phyloP scores from a whole-genome alignment of 2,797 vertebrate species.

The Iguana delicatissima region DNA sequence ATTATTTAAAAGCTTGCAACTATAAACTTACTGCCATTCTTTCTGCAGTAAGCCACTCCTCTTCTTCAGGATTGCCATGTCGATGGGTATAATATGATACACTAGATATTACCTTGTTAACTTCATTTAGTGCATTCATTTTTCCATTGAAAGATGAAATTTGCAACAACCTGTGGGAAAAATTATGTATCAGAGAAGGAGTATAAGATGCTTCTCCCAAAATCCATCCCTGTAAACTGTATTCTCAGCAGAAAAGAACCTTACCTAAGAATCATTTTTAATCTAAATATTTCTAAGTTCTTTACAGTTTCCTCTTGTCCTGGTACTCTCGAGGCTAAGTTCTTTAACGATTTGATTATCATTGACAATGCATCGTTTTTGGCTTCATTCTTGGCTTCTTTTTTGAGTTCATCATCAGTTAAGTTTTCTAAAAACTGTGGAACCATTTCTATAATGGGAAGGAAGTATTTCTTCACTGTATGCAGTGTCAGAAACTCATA shows the following conservation, averaged over 20 bases:
- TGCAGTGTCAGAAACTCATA: slow-evolving; percentile 99
- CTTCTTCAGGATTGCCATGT: slow-evolving; percentile 96
- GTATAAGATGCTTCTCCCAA: background rate
- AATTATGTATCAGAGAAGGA: slow-evolving; percentile 58
- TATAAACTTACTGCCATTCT: slow-evolving; percentile 93
- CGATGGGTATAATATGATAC: slow-evolving; percentile 99
- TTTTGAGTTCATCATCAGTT: slow-evolving; percentile 99
- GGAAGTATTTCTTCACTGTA: slow-evolving; percentile 99
- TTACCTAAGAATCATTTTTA: slow-evolving; percentile 99
- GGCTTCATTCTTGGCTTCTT: slow-evolving; percentile 99
- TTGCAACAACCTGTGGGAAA: slow-evolving; percentile 94
- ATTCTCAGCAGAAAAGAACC: slow-evolving; percentile 60
- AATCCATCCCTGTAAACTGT: background rate
- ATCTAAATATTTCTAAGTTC: slow-evolving; percentile 99
- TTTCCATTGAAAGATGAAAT: slow-evolving; percentile 99
- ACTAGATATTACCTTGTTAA: slow-evolving; percentile 99
- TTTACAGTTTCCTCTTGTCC: slow-evolving; percentile 99
- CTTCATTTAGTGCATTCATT: slow-evolving; percentile 99
- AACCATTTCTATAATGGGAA: slow-evolving; percentile 99
- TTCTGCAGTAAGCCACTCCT: slow-evolving; percentile 99
- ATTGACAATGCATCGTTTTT: slow-evolving; percentile 99
- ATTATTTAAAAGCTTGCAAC: background rate
- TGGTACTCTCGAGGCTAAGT: slow-evolving; percentile 97
- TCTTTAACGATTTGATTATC: slow-evolving; percentile 99
- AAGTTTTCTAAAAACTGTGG: slow-evolving; percentile 99